Evolutionary conservation across 2,797 vertebrate species (phyloP), one percentile per base, ranked within the genome.

Genomic region (Morelia viridis): DNA sequence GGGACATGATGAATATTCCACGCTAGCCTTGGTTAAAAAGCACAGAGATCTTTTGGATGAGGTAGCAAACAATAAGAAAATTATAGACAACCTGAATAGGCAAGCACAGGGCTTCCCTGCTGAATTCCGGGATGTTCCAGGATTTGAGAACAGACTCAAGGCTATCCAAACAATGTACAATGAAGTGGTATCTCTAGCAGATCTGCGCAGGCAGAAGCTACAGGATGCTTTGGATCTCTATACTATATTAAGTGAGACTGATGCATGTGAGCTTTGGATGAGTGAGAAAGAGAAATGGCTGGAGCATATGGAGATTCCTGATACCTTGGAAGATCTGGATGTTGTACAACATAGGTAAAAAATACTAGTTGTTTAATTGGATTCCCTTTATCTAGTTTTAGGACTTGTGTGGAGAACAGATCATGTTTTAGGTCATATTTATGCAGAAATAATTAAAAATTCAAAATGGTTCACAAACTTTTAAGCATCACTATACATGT

Each of bases 211-310:
- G 95, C 98, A 98, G 93, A 98, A 97, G 96, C 97, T 99, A 46
- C 98, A 98, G 83, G 98, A 99, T 0, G 96, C 98, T 0, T 98
- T 99, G 92, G 97, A 98, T 88, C 97, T 99, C 87, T 99, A 99
- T 96, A 99, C 98, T 0, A 98, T 99, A 93, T 99, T 99, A 58
- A 99, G 98, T 57, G 99, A 99, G 96, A 98, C 98, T 0, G 99
- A 99, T 0, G 98, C 99, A 61, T 99, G 99, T 35, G 98, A 99
- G 95, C 97, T 99, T 53, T 99, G 99, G 99, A 99, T 99, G 99
- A 98, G 97, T 0, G 98, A 99, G 96, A 99, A 99, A 95, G 98
- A 99, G 97, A 99, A 99, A 61, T 99, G 99, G 99, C 95, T 99
- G 96, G 97, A 97, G 58, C 98, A 97, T 19, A 97, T 98, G 94